Evolutionary conservation across 1,140 invertebrate genomes (phyloP).

Genomic region (Sycophila sp.): DNA sequence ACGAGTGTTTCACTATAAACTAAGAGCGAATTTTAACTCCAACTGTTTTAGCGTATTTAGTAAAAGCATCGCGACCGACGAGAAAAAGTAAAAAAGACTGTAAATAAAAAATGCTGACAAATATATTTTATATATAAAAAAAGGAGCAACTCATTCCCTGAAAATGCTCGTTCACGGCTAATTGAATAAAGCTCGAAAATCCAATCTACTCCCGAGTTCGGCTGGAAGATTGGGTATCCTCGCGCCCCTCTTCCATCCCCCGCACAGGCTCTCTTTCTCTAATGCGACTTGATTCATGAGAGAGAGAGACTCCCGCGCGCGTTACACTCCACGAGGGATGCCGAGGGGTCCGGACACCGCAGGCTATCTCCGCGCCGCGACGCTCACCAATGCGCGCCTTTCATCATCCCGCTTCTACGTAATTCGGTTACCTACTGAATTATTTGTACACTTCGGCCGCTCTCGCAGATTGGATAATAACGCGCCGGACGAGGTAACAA

Average conservation of each 20-base stretch:
- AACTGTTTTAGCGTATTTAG: too few relatives aligned
- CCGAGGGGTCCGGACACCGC: conserved; percentile 64
- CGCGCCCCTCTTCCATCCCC: conserved; percentile 42
- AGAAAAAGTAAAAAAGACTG: too few relatives aligned
- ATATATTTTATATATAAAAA: too few relatives aligned
- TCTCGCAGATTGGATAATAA: conserved; percentile 31
- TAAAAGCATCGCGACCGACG: too few relatives aligned
- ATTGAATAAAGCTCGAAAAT: conserved; percentile 65
- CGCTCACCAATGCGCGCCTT: conserved; percentile 60
- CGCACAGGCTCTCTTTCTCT: conserved; percentile 45
- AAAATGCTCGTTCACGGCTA: conserved; percentile 52
- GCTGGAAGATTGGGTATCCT: conserved; percentile 62
- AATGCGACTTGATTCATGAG: conserved; percentile 68
- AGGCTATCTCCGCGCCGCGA: too few relatives aligned
- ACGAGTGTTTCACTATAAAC: too few relatives aligned
- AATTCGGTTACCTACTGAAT: conserved; percentile 64
- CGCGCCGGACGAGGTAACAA: not conserved
- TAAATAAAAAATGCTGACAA: too few relatives aligned
- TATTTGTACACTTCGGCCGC: conserved; percentile 57
- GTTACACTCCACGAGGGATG: conserved; percentile 38
- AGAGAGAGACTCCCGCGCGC: conserved; percentile 55
- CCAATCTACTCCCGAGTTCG: conserved; percentile 64
- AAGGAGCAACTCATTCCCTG: not conserved
- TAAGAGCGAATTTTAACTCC: too few relatives aligned
- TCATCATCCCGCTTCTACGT: conserved; percentile 62